Percentiles rank a stretch among this genome's conserved stretches.
These are phyloP conservation scores for Stramonita haemastoma DNA, from an alignment of 2,888 invertebrate genomes.

Conservation along the genomic window DNA sequence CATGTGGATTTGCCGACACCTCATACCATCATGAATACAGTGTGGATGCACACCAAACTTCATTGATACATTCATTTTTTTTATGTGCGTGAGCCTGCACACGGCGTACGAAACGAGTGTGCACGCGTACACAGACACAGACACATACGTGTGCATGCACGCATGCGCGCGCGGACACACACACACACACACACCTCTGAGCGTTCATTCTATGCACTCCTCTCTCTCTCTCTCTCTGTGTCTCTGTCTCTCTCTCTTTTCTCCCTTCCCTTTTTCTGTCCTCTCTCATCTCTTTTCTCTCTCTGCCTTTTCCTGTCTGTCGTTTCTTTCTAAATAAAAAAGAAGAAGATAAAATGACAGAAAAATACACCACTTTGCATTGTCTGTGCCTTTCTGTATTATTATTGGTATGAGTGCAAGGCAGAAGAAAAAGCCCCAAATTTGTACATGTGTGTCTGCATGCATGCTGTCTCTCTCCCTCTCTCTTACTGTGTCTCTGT, in stretches of 20 bases:
- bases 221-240: conserved; percentile 23
- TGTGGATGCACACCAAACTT: neutral
- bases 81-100: neutral
- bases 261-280: neutral
- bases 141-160: neutral
- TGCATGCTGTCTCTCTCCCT: neutral
- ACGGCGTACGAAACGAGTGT: neutral
- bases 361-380: neutral
- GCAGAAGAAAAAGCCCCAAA: too few relatives aligned
- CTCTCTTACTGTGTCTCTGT: neutral
- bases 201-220: neutral
- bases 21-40: neutral
- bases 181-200: neutral
- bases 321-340: neutral
- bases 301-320: neutral
- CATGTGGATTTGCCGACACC: neutral
- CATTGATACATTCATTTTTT: neutral
- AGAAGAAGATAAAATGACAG: neutral
- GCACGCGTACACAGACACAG: neutral
- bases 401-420: too few relatives aligned
- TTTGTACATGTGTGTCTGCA: neutral
- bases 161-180: neutral
- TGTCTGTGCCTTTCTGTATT: neutral
- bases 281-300: neutral
- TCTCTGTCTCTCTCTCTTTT: neutral